These are phyloP conservation scores for Thysanoteuthis rhombus DNA, from an alignment of 2,888 invertebrate species.

Conservation along the genomic window DNA sequence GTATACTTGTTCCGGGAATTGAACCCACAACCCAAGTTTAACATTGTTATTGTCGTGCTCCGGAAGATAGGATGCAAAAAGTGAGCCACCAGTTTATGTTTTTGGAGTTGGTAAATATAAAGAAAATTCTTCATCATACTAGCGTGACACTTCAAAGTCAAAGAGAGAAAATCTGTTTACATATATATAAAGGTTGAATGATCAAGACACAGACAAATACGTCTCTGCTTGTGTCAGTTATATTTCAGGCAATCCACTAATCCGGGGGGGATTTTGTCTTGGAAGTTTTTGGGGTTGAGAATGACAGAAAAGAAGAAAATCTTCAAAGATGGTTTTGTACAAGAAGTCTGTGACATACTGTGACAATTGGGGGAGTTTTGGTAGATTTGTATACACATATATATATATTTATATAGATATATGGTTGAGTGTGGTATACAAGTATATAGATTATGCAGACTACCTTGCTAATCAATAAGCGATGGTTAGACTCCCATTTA, in stretches of 20 bases:
- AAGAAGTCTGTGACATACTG: neutral
- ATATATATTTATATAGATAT: no score
- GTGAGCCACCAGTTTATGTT: neutral
- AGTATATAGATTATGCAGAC: no score
- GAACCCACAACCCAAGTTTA: no score
- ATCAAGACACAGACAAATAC: neutral
- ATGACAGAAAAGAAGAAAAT: neutral
- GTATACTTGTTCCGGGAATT: no score
- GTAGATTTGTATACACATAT: neutral
- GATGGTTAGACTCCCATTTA: no score
- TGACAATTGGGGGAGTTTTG: neutral
- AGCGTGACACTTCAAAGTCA: neutral
- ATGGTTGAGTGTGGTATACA: no score
- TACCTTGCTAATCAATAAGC: no score
- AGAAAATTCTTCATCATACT: neutral
- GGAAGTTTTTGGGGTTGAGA: neutral
- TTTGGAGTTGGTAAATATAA: neutral
- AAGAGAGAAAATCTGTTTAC: neutral
- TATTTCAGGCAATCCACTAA: neutral
- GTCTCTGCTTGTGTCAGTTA: neutral
- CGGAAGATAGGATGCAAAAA: no score
- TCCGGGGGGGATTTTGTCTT: neutral
- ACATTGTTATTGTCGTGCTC: no score
- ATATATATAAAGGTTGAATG: neutral
- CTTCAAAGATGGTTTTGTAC: neutral